These are phyloP conservation scores for Thalassophryne amazonica DNA, from an alignment of 2,797 vertebrate genomes.

Conservation along the genomic window DNA sequence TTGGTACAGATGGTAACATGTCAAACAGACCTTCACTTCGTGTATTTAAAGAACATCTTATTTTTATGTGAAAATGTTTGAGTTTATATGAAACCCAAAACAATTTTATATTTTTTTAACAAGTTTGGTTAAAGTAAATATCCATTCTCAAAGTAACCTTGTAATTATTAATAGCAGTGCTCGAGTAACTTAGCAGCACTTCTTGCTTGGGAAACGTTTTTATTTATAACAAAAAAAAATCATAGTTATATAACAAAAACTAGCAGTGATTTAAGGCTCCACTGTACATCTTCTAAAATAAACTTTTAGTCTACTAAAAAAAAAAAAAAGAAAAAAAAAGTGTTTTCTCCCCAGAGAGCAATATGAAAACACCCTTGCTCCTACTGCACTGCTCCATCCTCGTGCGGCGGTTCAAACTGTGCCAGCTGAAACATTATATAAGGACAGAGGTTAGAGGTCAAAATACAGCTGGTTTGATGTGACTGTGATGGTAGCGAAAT, in stretches of 20 bases:
- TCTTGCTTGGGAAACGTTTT: slow-evolving; percentile 5
- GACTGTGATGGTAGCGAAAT: not conserved
- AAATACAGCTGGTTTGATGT: not conserved
- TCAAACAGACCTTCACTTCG: no score
- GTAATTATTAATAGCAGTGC: not conserved
- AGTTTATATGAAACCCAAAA: no score
- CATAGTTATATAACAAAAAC: slow-evolving; percentile 31
- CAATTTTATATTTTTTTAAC: no score
- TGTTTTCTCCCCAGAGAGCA: not conserved
- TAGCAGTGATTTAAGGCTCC: slow-evolving; percentile 25
- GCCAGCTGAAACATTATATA: slow-evolving; percentile 78
- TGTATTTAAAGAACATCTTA: no score
- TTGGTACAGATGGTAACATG: not conserved
- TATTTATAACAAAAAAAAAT: slow-evolving; percentile 38
- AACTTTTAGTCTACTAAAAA: slow-evolving; percentile 35
- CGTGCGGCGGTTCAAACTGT: slow-evolving; percentile 85
- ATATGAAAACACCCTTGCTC: not conserved
- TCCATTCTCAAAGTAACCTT: not conserved
- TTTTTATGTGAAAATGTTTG: no score
- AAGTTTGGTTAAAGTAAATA: no score
- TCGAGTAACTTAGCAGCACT: not conserved
- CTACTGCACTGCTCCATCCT: slow-evolving; percentile 82
- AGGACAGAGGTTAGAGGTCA: not conserved
- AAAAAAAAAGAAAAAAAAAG: no score
- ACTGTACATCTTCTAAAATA: slow-evolving; percentile 30